Conservation (phyloP, 2,888 invertebrate genomes). For the Perdita meconis region DNA sequence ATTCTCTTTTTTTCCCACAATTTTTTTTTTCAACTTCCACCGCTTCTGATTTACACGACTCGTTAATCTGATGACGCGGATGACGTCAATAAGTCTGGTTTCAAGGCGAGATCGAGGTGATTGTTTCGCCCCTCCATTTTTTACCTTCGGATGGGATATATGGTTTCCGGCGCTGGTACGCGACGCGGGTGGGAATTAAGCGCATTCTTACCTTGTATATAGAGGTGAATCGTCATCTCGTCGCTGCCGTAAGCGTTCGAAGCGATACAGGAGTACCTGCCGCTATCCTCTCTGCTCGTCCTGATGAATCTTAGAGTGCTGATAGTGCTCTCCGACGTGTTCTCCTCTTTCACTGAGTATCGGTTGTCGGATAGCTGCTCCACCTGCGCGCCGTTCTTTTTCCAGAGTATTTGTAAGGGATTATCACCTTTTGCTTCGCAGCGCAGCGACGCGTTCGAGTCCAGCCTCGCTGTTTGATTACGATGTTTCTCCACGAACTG, state of each 20-base stretch:
- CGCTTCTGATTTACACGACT: conserved; percentile 1
- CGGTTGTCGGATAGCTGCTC: conserved; percentile 82
- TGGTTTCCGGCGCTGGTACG: not conserved
- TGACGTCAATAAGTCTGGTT: conserved; percentile 23
- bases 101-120: conserved; percentile 3
- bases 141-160: not conserved
- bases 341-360: conserved; percentile 80
- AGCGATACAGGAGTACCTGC: conserved; percentile 94
- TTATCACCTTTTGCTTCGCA: conserved; percentile 95
- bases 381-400: conserved; percentile 87
- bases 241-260: conserved; percentile 96
- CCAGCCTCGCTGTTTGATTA: conserved; percentile 82
- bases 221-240: conserved; percentile 94
- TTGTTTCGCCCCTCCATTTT: not conserved
- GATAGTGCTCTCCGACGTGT: conserved; percentile 88
- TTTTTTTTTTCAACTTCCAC: not conserved
- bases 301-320: conserved; percentile 94
- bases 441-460: conserved; percentile 86
- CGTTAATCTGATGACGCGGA: conserved; percentile 12
- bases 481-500: conserved; percentile 91
- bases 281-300: conserved; percentile 94
- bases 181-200: not conserved
- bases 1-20: not conserved
- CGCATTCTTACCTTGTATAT: conserved; percentile 91
- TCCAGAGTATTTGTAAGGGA: conserved; percentile 94